Evolutionary conservation across 2,797 vertebrate genomes (phyloP), one percentile per base, ranked within the genome.

Genomic region (Catharus ustulatus): DNA sequence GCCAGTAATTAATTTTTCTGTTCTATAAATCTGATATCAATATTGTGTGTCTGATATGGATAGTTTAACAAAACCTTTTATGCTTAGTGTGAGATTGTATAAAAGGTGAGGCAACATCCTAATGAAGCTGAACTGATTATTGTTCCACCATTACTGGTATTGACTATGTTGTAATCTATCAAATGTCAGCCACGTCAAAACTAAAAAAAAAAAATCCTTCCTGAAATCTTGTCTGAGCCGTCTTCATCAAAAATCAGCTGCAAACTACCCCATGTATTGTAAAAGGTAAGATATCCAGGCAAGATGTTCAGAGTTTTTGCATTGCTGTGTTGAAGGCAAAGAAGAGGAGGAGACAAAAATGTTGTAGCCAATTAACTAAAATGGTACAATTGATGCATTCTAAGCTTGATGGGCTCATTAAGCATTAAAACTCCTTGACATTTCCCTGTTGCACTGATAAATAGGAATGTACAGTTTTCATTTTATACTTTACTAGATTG

Each of bases 361-460:
- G 30, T 72, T 95, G 82, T 62, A 83, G 94, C 98, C 98, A 98
- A 98, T 99, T 99, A 97, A 97, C 96, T 97, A 98, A 98, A 98
- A 98, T 98, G 97, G 98, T 98, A 98, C 97, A 97, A 97, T 97
- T 97, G 96, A 95, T 87, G 97, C 97, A 95, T 96, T 97, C 89
- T 87, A 95, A 81, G 96, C 96, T 91, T 96, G 97, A 98, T 96
- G 95, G 98, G 96, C 97, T 98, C 98, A 97, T 98, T 98, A 98
- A 97, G 96, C 98, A 98, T 98, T 98, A 97, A 97, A 96, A 98
- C 97, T 98, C 97, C 95, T 97, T 98, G 98, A 98, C 97, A 98
- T 98, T 96, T 98, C 97, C 95, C 89, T 96, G 92, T 77, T 96
- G 95, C 87, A 93, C 96, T 87, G 91, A 97, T 97, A 97, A 97